phyloP scores from a whole-genome alignment of 2,888 invertebrate species.

The Hirtodrosophila trivittata region DNA sequence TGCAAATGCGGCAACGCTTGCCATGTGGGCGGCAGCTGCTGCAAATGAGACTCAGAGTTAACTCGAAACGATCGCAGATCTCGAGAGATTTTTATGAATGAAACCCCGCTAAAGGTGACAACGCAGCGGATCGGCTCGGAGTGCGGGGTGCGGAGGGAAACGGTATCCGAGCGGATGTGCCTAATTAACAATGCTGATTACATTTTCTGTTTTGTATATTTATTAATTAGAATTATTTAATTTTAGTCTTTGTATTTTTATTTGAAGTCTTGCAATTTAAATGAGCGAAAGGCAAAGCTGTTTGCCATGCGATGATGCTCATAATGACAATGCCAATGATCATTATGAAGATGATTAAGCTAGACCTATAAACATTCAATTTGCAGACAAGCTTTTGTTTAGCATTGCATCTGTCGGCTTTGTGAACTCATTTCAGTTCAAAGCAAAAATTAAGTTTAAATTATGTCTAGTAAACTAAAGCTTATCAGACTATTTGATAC shows the following conservation, averaged over 20 bases:
- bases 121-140: slow-evolving; percentile 21
- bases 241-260: slow-evolving; percentile 5
- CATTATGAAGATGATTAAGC: slow-evolving; percentile 1
- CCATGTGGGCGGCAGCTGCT: slow-evolving; percentile 61
- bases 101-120: slow-evolving; percentile 68
- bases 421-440: too few species aligned
- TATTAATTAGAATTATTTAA: slow-evolving; percentile 66
- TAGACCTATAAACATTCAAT: slow-evolving; percentile 12
- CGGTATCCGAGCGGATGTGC: slow-evolving; percentile 62
- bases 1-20: slow-evolving; percentile 64
- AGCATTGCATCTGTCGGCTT: slow-evolving; percentile 49
- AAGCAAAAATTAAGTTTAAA: too few species aligned
- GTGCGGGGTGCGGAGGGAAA: background rate
- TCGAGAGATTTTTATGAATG: slow-evolving; percentile 69
- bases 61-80: slow-evolving; percentile 31
- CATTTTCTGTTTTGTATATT: slow-evolving; percentile 57
- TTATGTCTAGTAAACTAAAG: too few species aligned
- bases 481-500: too few species aligned
- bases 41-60: slow-evolving; percentile 35
- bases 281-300: slow-evolving; percentile 59
- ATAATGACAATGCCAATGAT: background rate
- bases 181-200: slow-evolving; percentile 75
- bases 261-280: slow-evolving; percentile 40
- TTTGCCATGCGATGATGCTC: slow-evolving; percentile 14
- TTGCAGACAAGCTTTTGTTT: slow-evolving; percentile 35